Evolutionary conservation across 2,888 invertebrate genomes (phyloP), one percentile per base, ranked within the genome.

Genomic region (Orthosia gothica): DNA sequence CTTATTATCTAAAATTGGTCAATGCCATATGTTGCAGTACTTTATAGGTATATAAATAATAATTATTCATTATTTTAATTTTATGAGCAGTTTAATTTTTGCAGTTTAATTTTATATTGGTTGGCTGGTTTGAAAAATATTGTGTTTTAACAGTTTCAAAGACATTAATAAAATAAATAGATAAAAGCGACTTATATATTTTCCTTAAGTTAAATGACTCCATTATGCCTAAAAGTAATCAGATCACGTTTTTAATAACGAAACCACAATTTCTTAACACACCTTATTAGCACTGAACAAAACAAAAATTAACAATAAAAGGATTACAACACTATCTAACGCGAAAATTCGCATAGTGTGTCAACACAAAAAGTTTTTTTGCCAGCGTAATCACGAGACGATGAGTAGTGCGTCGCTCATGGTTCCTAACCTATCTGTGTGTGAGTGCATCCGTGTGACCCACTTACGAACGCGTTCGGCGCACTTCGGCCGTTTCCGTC

Each of bases 371-470:
- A 92, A 87, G 84, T 89, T 91, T 89, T 89, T 90, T 89, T 90
- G 89, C 87, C 86, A 88, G 87, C 87, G 91, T 89, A 90, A 89
- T 90, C 90, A 90, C 89, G 92, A 92, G 91, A 91, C 91, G 89
- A 86, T 82, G 86, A 85, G 86, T 88, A 73, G 77, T 65, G 81
- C 84, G 83, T 59, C 90, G 90, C 90, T 91, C 90, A 90, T 88
- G 81, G 84, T 80, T 82, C 83, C 78, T 81, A 78, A 81, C 82
- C 79, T 81, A 65, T 89, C 85, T 76, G 76, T 91, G 95, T 95
- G 94, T 94, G 95, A 87, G 94, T 92, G 93, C 89, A 92, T 93
- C 93, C 93, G 94, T 95, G 93, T 96, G 96, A 96, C 96, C 96
- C 91, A 96, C 92, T 95, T 96, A 94, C 95, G 95, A 95, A 87